Base-by-base conservation (phyloP, 2,113 vertebrate species). In the Ifrita kowaldi region DNA sequence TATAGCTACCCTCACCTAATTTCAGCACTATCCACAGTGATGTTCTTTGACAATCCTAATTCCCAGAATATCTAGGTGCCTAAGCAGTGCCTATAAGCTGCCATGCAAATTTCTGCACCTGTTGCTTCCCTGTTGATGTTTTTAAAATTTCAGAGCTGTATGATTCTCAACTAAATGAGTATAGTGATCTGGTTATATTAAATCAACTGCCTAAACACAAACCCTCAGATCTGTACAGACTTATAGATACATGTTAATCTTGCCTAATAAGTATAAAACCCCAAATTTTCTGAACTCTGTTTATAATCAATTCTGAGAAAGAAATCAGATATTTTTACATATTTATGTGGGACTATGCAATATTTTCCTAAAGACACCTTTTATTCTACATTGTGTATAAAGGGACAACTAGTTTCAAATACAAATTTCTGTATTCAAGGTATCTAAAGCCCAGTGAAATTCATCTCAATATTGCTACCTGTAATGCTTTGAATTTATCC, bases 281-380 rank as follows among this genome's bases (percentile, higher is more conserved):
- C 3, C 3, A 44, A 56, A 28, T 49, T 64, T 52, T 19, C 21
- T 73, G 44, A 57, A 53, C 6, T 65, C 22, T 49, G 6, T 44
- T 68, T 9, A 53, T 39, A 77, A 81, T 63, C 3, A 47, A 10
- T 28, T 15, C 7, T 73, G n/a, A 68, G 20, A 20, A 63, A 57
- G 13, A 80, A 46, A 7, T 0, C 1, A 1, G 7, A 8, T 50
- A 3, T 19, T 33, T 69, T 67, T 28, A 57, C 27, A 26, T 18
- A 22, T 81, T 68, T 71, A 12, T 10, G 53, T 46, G 5, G 15
- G 10, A 6, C 5, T 68, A 26, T 24, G 11, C 10, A 39, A 22
- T 49, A 26, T 59, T 53, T 76, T 85, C 24, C n/a, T 63, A 62
- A 77, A 77, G 32, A 8, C 18, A 44, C 7, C 3, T 68, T 7